These are phyloP conservation scores for Frankliniella intonsa DNA, from an alignment of 2,888 invertebrate species.

Conservation along the genomic window DNA sequence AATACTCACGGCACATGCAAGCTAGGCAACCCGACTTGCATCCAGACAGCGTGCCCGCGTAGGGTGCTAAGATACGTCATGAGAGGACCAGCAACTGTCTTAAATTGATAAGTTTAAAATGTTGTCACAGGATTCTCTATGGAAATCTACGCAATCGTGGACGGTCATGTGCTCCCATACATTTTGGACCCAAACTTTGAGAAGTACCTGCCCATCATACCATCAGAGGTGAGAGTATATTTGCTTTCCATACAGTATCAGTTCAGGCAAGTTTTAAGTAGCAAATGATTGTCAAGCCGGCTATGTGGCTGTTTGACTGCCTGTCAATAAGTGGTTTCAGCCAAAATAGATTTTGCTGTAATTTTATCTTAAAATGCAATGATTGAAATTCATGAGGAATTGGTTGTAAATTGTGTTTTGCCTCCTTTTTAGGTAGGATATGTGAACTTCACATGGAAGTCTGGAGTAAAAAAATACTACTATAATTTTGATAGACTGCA, in stretches of 20 bases:
- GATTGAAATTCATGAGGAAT: background rate
- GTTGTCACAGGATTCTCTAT: constrained; percentile 66
- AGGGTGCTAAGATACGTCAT: too few species aligned
- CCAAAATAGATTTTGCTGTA: background rate
- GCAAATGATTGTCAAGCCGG: too few species aligned
- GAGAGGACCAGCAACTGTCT: too few species aligned
- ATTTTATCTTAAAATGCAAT: background rate
- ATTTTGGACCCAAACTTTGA: constrained; percentile 87
- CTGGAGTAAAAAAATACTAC: constrained; percentile 72
- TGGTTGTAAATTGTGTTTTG: constrained; percentile 3
- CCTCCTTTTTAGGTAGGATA: constrained; percentile 52
- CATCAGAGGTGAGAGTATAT: constrained; percentile 68
- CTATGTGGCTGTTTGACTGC: background rate
- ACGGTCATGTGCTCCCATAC: constrained; percentile 80
- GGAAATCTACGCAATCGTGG: constrained; percentile 84
- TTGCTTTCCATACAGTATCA: background rate
- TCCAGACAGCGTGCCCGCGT: too few species aligned
- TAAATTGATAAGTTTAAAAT: too few species aligned
- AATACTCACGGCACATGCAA: too few species aligned
- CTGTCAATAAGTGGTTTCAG: background rate
- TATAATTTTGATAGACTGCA: constrained; percentile 83
- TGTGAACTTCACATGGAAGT: constrained; percentile 88
- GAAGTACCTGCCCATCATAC: constrained; percentile 82
- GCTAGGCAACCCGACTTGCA: too few species aligned
- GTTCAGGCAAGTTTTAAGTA: background rate